Base-by-base conservation (phyloP, 1,140 invertebrate species). In the Drosophila ohnishii region DNA sequence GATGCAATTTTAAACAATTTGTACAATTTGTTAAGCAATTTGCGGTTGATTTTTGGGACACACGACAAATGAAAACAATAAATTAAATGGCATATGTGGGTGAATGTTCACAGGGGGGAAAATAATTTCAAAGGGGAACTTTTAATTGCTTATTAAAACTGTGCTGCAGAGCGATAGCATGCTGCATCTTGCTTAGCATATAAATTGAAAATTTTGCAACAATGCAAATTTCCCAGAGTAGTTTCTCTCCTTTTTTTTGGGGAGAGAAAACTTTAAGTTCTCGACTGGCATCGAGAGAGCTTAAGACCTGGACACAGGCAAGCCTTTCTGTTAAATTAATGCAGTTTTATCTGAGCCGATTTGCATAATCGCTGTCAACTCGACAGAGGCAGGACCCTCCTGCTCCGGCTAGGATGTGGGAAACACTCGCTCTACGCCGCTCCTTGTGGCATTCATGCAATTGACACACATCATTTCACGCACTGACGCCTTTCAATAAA, bases 391-490 rank as follows among this genome's bases (percentile, higher is more conserved):
- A 55, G 51, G 51, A 55, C 51, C 51, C 51, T 37, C 19, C 19
- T 22, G 14, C 34, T 37, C 34, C 51, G 25, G 51, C 19, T 0
- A n/a, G 25, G 53, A 48, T 35, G 34, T 39, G 60, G 40, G 55
- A 56, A 35, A 61, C 40, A 10, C 51, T 55, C 50, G 64, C 44
- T 25, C 44, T 2, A n/a, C 45, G 5, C 44, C 37, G 28, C 47
- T n/a, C 47, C 47, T n/a, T 48, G 50, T 61, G 47, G 47, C 57
- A 80, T 63, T 79, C 78, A 84, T 91, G 90, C 90, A 86, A 91
- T 91, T 91, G 90, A 91, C 90, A 91, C 90, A 91, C 90, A 91
- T 91, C 90, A 91, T 91, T 91, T 91, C 82, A 91, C 90, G 90
- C 89, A 78, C 90, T 91, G 90, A 83, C 90, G 90, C 90, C 85